Evolutionary conservation across 2,888 invertebrate genomes (phyloP), one percentile per base, ranked within the genome.

Genomic region (Macroteleia sp.): DNA sequence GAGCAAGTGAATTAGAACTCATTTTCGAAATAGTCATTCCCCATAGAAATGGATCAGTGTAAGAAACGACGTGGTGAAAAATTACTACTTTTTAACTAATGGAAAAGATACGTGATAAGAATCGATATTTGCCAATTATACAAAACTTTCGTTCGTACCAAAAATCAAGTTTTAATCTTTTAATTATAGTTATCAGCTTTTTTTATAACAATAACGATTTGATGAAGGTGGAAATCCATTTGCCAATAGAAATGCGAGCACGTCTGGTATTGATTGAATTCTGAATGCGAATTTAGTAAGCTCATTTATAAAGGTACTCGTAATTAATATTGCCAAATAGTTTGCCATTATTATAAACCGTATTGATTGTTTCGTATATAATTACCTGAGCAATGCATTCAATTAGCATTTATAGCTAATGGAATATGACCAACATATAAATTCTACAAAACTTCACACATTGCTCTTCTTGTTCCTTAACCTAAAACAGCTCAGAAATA

Each of bases 41-140:
- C 20, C 17, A 22, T 36, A 61, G 16, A 50, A 41, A 22, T 20
- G 19, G 41, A 50, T 50, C 17, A 62, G 6, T n/a, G 12, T 50
- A 34, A 62, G 41, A 62, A 62, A 39, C 30, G 14, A 30, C 19
- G 41, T 12, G 48, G 50, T 50, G 52, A 64, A 64, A 64, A 64
- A 64, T 52, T 52, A 30, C 52, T 34, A 32, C 22, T 42, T 52
- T 52, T 50, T 50, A 61, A 34, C 64, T 56, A 66, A 66, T 54
- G 44, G 66, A 54, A 66, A 66, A 48, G 12, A n/a, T 39, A 56
- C 67, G 48, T 56, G 67, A 67, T 56, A 20, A 20, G 56, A 67
- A 67, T 67, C 20, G 46, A 56, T 48, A 36, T 54, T 50, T 44
- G 20, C 20, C 16, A 50, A 54, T 36, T 41, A 66, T 12, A 28